Evolutionary conservation across 2,888 invertebrate species (phyloP), one percentile per base, ranked within the genome.

Genomic region (Deilephila porcellus): DNA sequence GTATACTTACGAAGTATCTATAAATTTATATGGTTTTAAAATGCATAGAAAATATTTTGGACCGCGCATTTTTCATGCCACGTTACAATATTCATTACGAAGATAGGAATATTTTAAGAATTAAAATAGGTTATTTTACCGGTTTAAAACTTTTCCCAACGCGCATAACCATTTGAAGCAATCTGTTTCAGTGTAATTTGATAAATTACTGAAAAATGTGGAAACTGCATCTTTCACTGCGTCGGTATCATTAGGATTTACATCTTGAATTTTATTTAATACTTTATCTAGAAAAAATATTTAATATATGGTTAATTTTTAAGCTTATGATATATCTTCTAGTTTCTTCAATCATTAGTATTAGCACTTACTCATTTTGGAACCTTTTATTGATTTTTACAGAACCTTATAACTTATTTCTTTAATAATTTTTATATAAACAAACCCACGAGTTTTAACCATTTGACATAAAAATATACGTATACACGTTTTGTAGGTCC

Each of bases 231-330:
- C 91, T 76, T 94, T 94, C 4, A 93, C 88, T 17, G 89, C 90
- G 34, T 94, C 93, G 74, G 88, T 90, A 76, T 94, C 88, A 74
- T 88, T 91, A 1, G 89, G 86, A 78, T 94, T 91, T 70, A 93
- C 87, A 34, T 89, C 87, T 19, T 84, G 87, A 74, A 94, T 80
- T 86, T 86, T 91, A 73, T 88, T 88, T 73, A 93, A 83, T 56
- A 56, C 32, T 14, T 72, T 64, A 63, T 63, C 63, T 64, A 71
- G 4, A 56, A 59, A 52, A 63, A 62, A 0, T 34, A 67, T 64
- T 17, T 63, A 60, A 52, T 3, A 34, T 19, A 4, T n/a, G 4
- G n/a, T 56, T 67, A 59, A 34, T 17, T 70, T 1, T 34, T 60
- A 25, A 34, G 20, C 6, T 37, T 8, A 32, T 20, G 34, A 25